Base-by-base conservation (phyloP, 2,888 invertebrate species). In the Brenthis hecate region DNA sequence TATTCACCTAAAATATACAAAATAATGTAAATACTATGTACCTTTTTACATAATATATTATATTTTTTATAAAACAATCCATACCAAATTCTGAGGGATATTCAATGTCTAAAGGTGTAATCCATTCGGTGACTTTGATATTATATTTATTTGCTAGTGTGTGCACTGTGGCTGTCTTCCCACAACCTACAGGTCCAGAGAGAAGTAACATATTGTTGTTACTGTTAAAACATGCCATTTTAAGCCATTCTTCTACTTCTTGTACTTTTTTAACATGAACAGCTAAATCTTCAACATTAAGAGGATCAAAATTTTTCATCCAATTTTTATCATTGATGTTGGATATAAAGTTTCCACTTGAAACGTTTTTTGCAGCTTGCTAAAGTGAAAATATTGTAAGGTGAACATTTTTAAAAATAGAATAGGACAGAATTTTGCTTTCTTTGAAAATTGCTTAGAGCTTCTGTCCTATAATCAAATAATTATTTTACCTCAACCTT, bases 171-270 rank as follows among this genome's bases (percentile, higher is more conserved):
- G 95, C 94, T 1, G 97, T 96, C 89, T 98, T 98, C 0, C 97
- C 98, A 81, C 95, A 94, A 0, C 98, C 98, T 0, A 97, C 94
- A 28, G 98, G 97, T 0, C 98, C 98, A 8, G 95, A 95, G 28
- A 98, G 76, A 5, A 98, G 83, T 53, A 98, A 87, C 73, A 96
- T 94, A 64, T 93, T 89, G 73, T 90, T 85, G 65, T 77, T 78
- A 68, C 84, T 88, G 14, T 71, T 78, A 23, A 74, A 72, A 73
- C 82, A 80, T 0, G 88, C 85, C 47, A 77, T 78, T 79, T 82
- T 91, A 60, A 97, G 76, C 97, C 97, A 97, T 36, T 93, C 89
- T 76, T 95, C 94, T 51, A 97, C 89, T 86, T 97, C 97, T 77
- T 93, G 93, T 3, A 96, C 84, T 85, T 97, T 97, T 83, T 96